phyloP scores from a whole-genome alignment of 2,797 vertebrate species.

The Alectoris magna region DNA sequence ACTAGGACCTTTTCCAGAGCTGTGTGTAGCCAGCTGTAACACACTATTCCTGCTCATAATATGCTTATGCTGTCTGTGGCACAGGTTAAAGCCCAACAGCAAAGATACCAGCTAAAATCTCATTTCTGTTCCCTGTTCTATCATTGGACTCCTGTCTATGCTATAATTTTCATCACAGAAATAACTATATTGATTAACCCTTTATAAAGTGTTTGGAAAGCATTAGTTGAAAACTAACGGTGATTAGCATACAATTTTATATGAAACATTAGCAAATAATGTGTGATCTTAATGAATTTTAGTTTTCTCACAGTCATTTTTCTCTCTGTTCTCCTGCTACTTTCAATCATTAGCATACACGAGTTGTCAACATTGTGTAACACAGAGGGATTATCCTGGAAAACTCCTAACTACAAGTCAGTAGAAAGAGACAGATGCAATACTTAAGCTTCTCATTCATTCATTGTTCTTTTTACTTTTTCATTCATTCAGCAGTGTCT shows the following conservation, averaged over 20 bases:
- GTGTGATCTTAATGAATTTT: background rate
- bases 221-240: background rate
- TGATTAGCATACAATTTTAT: background rate
- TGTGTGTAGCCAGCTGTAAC: background rate
- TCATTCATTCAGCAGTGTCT: background rate
- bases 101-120: background rate
- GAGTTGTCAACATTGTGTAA: background rate
- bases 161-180: background rate
- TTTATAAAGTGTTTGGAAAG: background rate
- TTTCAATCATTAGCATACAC: background rate
- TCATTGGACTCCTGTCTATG: background rate
- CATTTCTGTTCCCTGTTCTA: background rate
- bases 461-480: background rate
- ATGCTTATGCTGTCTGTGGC: background rate
- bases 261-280: background rate
- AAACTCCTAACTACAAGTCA: background rate
- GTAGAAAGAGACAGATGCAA: background rate
- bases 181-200: background rate
- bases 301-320: background rate
- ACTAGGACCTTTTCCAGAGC: background rate
- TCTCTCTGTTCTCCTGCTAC: background rate
- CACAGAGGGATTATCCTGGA: background rate
- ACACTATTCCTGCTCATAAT: background rate
- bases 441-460: background rate
- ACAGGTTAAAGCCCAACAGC: background rate